Base-by-base conservation (phyloP, 2,797 vertebrate genomes). In the Podarcis siculus region DNA sequence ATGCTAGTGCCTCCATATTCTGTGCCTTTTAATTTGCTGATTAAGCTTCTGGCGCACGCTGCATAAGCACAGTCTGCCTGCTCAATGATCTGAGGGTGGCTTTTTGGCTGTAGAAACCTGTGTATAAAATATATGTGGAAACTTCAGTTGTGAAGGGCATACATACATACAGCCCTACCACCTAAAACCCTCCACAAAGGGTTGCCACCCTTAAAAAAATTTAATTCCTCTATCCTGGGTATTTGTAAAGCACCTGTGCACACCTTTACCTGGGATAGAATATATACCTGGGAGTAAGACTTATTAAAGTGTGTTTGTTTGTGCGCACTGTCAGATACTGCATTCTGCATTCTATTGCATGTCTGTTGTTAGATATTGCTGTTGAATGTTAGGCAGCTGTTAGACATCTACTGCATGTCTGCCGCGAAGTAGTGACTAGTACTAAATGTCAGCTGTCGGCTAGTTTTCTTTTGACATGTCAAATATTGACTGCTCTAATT, bases 11-110 rank as follows among this genome's bases (percentile, higher is more conserved):
- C 71, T 86, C 30, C 3, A 61, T 30, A 8, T 83, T 91, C 84
- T 37, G 2, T 77, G 81, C 35, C 86, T 90, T 25, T 89, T 42
- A 10, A 58, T 88, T 85, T 32, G 17, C 9, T 61, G 86, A 90
- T 88, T 82, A 55, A 69, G 83, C 58, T 21, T 80, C 8, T 82
- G 85, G 79, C 12, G 75, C 3, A 85, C 76, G 69, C 55, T 45
- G n/a, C 42, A 79, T 67, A 79, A 86, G 32, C 67, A 73, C 25
- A 49, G 12, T 39, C 72, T 42, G 55, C 17, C 17, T 42, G 42
- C 42, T 73, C 69, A 83, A n/a, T 37, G 42, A 83, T 72, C 67
- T 32, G 30, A 55, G 10, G 67, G 6, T 4, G 35, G 5, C 12
- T 83, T 72, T 8, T 15, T 8, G 8, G 13, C 1, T 58, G 58